Conservation (phyloP, 2,888 invertebrate genomes). For the Nebria brevicollis region DNA sequence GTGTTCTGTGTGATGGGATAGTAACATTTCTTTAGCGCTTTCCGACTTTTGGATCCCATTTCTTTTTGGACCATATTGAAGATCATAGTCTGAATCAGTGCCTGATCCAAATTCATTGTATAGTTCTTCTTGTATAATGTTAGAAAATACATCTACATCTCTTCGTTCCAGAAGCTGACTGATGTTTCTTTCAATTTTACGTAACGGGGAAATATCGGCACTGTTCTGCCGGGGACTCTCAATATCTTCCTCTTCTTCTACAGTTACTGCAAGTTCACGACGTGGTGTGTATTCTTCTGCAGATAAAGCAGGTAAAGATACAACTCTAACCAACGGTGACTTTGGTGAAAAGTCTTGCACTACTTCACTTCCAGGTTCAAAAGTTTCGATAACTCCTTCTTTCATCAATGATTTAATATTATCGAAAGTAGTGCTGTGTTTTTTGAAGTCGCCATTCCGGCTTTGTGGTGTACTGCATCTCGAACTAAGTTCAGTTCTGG, state of each 20-base stretch:
- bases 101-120: slow-evolving; percentile 53
- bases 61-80: slow-evolving; percentile 66
- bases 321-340: slow-evolving; percentile 74
- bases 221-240: slow-evolving; percentile 72
- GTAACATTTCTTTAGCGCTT: slow-evolving; percentile 77
- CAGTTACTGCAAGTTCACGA: slow-evolving; percentile 76
- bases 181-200: slow-evolving; percentile 78
- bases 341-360: slow-evolving; percentile 72
- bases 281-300: slow-evolving; percentile 70
- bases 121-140: neutral
- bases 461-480: slow-evolving; percentile 65
- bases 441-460: slow-evolving; percentile 65
- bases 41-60: slow-evolving; percentile 80
- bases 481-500: slow-evolving; percentile 58
- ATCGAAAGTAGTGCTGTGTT: slow-evolving; percentile 81
- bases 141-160: slow-evolving; percentile 57
- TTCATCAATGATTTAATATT: slow-evolving; percentile 78
- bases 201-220: slow-evolving; percentile 73
- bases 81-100: slow-evolving; percentile 60
- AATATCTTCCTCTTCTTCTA: slow-evolving; percentile 78
- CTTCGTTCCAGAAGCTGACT: slow-evolving; percentile 71
- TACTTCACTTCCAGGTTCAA: slow-evolving; percentile 68
- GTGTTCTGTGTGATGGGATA: slow-evolving; percentile 62
- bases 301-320: slow-evolving; percentile 73
- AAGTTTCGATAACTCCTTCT: slow-evolving; percentile 73